phyloP scores from a whole-genome alignment of 2,888 invertebrate species.

The Xiphydria camelus region DNA sequence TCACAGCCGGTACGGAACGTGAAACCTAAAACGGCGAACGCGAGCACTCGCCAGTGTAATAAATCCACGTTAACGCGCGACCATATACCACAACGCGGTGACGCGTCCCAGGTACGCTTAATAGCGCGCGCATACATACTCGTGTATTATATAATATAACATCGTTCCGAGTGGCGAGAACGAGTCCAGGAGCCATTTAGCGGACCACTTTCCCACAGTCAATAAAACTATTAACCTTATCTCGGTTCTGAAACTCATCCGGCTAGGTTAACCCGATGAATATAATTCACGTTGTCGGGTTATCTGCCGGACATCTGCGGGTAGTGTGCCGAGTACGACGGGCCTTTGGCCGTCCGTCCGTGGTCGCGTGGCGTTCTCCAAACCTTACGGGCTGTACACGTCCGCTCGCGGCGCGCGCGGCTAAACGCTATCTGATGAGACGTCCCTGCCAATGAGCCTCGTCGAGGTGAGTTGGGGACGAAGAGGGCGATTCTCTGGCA shows the following conservation, averaged over 20 bases:
- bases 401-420: conserved; percentile 23
- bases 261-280: conserved; percentile 40
- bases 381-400: no score
- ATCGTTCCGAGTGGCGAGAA: conserved; percentile 3
- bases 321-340: conserved; percentile 19
- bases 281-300: conserved; percentile 51
- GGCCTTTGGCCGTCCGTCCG: conserved; percentile 39
- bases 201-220: conserved; percentile 48
- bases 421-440: conserved; percentile 53
- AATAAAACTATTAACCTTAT: conserved; percentile 56
- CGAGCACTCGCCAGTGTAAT: no score
- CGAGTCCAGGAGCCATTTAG: conserved; percentile 5
- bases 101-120: no score
- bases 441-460: conserved; percentile 42
- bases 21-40: no score
- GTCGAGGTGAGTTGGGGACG: no score
- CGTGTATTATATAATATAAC: no score
- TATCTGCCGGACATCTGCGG: conserved; percentile 37
- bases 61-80: no score
- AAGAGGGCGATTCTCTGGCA: no score
- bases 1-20: no score
- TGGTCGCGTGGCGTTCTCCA: conserved; percentile 55
- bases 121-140: no score
- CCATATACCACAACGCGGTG: no score
- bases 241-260: conserved; percentile 40